Percentiles rank a stretch among this genome's conserved stretches.
Conservation (phyloP, 2,888 invertebrate genomes). For the Branchinecta sandiegonensis region DNA sequence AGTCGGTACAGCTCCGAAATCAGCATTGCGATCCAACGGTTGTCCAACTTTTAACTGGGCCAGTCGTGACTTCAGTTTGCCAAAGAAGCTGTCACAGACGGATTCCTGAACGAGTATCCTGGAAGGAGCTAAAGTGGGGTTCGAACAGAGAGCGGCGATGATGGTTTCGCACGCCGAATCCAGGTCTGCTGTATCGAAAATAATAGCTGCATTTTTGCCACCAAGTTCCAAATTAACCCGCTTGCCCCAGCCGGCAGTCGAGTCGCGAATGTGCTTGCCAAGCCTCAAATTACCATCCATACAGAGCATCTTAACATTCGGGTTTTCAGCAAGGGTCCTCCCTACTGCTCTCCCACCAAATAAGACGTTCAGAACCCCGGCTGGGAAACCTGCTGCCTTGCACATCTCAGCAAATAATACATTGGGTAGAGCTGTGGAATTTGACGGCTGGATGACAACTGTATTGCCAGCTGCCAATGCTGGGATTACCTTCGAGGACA, state of each 20-base stretch:
- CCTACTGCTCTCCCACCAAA: constrained; percentile 30
- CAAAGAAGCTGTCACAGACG: constrained; percentile 36
- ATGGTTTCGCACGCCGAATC: constrained; percentile 42
- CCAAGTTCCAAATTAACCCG: constrained; percentile 34
- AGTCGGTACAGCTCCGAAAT: constrained; percentile 34
- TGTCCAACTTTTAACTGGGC: constrained; percentile 35
- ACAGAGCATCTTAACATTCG: constrained; percentile 34
- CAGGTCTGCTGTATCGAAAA: constrained; percentile 43
- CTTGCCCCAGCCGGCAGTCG: constrained; percentile 35
- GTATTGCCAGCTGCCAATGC: constrained; percentile 40
- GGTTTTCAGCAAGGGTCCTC: constrained; percentile 29
- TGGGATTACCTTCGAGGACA: constrained; percentile 38
- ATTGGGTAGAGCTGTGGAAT: constrained; percentile 35
- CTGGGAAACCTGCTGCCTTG: constrained; percentile 39
- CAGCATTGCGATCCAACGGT: constrained; percentile 37
- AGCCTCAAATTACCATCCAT: constrained; percentile 35
- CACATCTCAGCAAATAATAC: constrained; percentile 38
- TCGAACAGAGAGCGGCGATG: constrained; percentile 41
- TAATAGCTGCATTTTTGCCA: constrained; percentile 38
- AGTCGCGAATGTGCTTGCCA: constrained; percentile 34
- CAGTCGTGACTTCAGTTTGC: constrained; percentile 37
- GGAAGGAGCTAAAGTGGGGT: constrained; percentile 40
- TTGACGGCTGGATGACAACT: constrained; percentile 37
- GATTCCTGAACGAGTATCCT: constrained; percentile 42
- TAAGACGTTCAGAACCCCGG: constrained; percentile 38